phyloP scores from a whole-genome alignment of 2,888 invertebrate species.

The Cheiracanthium punctorium region DNA sequence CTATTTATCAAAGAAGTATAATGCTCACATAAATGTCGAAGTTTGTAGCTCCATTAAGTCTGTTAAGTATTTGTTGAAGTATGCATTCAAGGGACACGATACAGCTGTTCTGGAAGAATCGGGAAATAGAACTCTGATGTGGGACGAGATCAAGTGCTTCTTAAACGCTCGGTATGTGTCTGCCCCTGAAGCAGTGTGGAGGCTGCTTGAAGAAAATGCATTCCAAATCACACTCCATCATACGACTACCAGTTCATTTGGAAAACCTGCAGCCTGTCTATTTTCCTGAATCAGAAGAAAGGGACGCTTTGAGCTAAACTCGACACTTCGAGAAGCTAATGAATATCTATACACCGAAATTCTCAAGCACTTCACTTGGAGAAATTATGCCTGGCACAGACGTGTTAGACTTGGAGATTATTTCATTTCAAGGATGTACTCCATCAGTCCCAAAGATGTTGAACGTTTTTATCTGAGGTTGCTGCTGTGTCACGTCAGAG shows the following conservation, averaged over 20 bases:
- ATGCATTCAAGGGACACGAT: conserved; percentile 73
- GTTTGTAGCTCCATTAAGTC: conserved; percentile 71
- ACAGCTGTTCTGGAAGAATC: conserved; percentile 28
- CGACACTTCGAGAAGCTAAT: conserved; percentile 22
- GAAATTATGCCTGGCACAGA: too few species aligned
- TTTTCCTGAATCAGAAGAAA: too few species aligned
- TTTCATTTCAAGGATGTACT: too few species aligned
- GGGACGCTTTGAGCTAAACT: too few species aligned
- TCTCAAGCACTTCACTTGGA: too few species aligned
- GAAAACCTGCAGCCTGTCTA: too few species aligned
- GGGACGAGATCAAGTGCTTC: conserved; percentile 22
- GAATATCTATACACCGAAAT: too few species aligned
- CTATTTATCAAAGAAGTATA: conserved; percentile 68
- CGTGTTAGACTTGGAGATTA: neutral
- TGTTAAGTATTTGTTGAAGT: conserved; percentile 74
- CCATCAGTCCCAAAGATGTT: conserved; percentile 20
- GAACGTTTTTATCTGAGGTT: conserved; percentile 19
- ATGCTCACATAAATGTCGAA: too few species aligned
- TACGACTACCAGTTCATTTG: too few species aligned
- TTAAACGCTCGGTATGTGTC: conserved; percentile 50
- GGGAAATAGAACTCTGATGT: conserved; percentile 7
- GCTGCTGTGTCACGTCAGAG: conserved; percentile 88
- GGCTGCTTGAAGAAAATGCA: conserved; percentile 72
- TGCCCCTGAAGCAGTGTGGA: conserved; percentile 50
- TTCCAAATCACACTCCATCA: conserved; percentile 31